Evolutionary conservation across 2,888 invertebrate species (phyloP), one percentile per base, ranked within the genome.

Genomic region (Hyppa rectilinea): DNA sequence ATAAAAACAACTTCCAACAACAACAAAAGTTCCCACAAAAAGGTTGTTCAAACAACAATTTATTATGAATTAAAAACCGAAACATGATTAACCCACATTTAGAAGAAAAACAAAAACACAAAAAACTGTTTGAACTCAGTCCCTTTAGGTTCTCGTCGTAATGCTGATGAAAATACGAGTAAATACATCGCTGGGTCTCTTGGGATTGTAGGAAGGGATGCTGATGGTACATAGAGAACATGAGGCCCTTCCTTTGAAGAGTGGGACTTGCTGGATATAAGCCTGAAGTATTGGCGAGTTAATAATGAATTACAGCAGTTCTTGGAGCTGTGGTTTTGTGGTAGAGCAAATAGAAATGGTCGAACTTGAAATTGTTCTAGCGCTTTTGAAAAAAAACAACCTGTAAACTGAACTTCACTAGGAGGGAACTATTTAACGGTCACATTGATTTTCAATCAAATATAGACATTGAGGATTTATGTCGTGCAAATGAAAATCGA

Each of bases 151-250:
- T 63, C 50, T 26, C 14, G 0, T n/a, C 49, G 36, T 67, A 81
- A 85, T 81, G 62, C 63, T 68, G 81, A 78, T 64, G 53, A 71
- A 76, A 85, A 74, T 68, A 71, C 69, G 64, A 50, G 34, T 29
- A 47, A 83, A 62, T 65, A 70, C n/a, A 59, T 56, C 34, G 53
- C 10, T 14, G 17, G 0, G 17, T 49, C 62, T 52, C 66, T 4
- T 9, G 43, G 68, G 75, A 9, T 2, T 9, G 4, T 2, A 14
- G 14, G 52, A 36, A 38, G 36, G 23, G 14, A 78, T 82, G 60
- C 29, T 45, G 82, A 71, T 78, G 76, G 61, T 43, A 36, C 43
- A 38, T 36, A 55, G 45, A 49, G 56, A 34, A 53, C 43, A 67
- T 76, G 50, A 59, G 49, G 34, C 29, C 43, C 6, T 10, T 31